Conservation (phyloP, 2,888 invertebrate species). For the Athrips mouffetella region DNA sequence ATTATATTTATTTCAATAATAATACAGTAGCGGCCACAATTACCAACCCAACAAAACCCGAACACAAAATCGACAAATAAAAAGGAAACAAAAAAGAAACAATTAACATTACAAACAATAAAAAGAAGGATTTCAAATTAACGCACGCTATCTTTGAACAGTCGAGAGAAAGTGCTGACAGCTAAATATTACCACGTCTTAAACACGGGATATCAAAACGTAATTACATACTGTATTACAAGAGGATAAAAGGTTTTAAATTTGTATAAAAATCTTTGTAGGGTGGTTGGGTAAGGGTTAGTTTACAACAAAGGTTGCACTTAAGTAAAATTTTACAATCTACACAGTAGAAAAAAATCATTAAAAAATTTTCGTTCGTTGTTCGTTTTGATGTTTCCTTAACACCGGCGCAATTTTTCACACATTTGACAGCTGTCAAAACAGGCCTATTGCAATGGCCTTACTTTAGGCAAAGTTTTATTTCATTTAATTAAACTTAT, state of each 20-base stretch:
- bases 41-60: not conserved
- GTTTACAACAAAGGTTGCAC: not conserved
- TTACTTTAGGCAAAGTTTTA: no score
- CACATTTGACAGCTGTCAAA: no score
- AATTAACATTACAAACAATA: slow-evolving; percentile 33
- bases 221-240: slow-evolving; percentile 50
- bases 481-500: no score
- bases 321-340: no score
- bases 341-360: no score
- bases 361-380: no score
- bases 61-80: not conserved
- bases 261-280: slow-evolving; percentile 49
- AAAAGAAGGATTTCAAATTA: slow-evolving; percentile 31
- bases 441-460: no score
- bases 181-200: slow-evolving; percentile 47
- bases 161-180: slow-evolving; percentile 53
- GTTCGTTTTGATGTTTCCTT: no score
- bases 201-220: slow-evolving; percentile 44
- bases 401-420: no score
- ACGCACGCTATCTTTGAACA: slow-evolving; percentile 31
- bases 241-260: slow-evolving; percentile 38
- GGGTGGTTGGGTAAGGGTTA: slow-evolving; percentile 26
- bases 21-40: not conserved
- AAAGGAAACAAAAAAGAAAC: slow-evolving; percentile 16
- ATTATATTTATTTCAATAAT: no score